Conservation (phyloP, 2,888 invertebrate genomes). For the Piscicola geometra region DNA sequence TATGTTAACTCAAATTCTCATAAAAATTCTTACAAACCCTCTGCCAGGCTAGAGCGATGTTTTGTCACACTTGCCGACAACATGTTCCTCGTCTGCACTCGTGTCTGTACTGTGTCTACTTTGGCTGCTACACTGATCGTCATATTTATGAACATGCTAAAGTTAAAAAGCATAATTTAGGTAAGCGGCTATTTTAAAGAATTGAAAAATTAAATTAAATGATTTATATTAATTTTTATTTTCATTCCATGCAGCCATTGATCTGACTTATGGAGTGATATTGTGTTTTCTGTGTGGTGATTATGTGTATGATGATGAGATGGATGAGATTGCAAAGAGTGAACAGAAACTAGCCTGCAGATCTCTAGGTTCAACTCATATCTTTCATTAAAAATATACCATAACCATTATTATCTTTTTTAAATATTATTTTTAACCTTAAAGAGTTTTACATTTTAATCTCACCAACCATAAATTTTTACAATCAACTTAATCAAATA, state of each 20-base stretch:
- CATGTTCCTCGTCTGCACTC: constrained; percentile 62
- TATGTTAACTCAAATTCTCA: too few species aligned
- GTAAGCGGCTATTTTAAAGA: constrained; percentile 51
- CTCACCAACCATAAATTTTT: too few species aligned
- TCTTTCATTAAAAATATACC: too few species aligned
- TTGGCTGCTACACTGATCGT: constrained; percentile 73
- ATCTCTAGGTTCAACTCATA: constrained; percentile 34
- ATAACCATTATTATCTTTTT: too few species aligned
- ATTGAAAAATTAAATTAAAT: not conserved
- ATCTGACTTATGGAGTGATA: constrained; percentile 80
- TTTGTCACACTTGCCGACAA: constrained; percentile 76
- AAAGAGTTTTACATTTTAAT: too few species aligned
- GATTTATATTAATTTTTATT: not conserved
- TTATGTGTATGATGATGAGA: constrained; percentile 79
- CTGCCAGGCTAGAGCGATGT: constrained; percentile 69
- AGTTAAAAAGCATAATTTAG: constrained; percentile 73
- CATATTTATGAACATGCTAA: constrained; percentile 83
- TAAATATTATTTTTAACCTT: too few species aligned
- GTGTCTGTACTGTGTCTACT: constrained; percentile 77
- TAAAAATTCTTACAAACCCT: too few species aligned
- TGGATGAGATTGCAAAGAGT: constrained; percentile 57
- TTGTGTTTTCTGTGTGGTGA: constrained; percentile 85
- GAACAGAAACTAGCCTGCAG: constrained; percentile 44
- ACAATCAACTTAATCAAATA: too few species aligned
- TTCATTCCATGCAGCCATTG: constrained; percentile 62